Percentiles rank a stretch among this genome's conserved stretches.
Evolutionary conservation across 1,140 invertebrate genomes (phyloP).

Genomic region (Drosophila tristis): DNA sequence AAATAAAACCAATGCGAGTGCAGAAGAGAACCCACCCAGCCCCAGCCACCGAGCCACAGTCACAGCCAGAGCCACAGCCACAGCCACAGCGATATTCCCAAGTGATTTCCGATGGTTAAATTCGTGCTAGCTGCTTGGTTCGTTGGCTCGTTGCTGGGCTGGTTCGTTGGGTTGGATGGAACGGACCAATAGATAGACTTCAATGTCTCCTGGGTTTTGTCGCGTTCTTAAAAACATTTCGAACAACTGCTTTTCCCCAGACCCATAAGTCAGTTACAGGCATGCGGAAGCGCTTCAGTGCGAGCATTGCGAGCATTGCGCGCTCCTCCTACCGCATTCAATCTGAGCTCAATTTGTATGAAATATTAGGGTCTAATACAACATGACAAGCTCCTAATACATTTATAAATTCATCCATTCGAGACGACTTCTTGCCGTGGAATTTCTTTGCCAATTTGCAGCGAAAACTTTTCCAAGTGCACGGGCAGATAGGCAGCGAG

Average conservation of each 20-base stretch:
- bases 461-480: slow-evolving; percentile 17
- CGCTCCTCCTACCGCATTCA: slow-evolving; percentile 22
- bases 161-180: not conserved
- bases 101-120: slow-evolving; percentile 64
- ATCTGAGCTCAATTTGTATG: slow-evolving; percentile 11
- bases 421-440: slow-evolving; percentile 1
- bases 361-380: too few relatives aligned
- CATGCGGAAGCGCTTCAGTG: too few relatives aligned
- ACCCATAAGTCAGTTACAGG: too few relatives aligned
- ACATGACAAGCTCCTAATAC: too few relatives aligned
- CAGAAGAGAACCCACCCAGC: not conserved
- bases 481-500: not conserved
- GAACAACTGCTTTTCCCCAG: too few relatives aligned
- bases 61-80: slow-evolving; percentile 18
- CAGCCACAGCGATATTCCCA: slow-evolving; percentile 43
- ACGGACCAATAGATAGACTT: not conserved
- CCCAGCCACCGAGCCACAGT: too few relatives aligned
- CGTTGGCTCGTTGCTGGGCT: slow-evolving; percentile 10
- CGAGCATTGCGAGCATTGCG: too few relatives aligned
- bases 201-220: slow-evolving; percentile 1
- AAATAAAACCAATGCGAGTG: slow-evolving; percentile 71
- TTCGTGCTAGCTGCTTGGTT: slow-evolving; percentile 49
- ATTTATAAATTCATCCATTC: slow-evolving; percentile 1
- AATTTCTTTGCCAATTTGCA: slow-evolving; percentile 8
- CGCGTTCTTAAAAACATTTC: too few relatives aligned